phyloP scores from a whole-genome alignment of 2,797 vertebrate species.

The Crocodylus rhombifer region DNA sequence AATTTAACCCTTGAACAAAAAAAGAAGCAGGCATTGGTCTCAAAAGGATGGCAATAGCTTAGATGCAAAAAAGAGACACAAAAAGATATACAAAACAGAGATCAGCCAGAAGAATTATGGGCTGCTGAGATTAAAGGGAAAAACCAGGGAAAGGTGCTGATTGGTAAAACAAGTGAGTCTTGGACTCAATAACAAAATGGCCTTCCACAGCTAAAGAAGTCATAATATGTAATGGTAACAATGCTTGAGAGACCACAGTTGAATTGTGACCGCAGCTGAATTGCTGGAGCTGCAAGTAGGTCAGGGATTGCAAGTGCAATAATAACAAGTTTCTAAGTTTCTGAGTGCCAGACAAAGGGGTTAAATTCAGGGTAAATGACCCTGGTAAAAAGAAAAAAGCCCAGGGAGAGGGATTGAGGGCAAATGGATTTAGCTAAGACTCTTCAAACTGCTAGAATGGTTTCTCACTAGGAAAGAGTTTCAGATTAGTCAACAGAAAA shows the following conservation, averaged over 20 bases:
- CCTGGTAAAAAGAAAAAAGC: conserved; percentile 17
- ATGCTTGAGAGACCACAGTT: neutral
- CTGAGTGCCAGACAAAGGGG: neutral
- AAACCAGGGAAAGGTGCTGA: neutral
- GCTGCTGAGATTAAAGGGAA: neutral
- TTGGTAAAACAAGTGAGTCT: neutral
- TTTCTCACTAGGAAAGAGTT: neutral
- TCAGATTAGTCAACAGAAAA: neutral
- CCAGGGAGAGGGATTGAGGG: neutral
- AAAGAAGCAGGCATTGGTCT: neutral
- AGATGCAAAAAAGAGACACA: neutral
- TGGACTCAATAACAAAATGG: neutral
- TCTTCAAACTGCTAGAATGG: neutral
- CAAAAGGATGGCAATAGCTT: neutral
- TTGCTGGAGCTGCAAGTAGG: neutral
- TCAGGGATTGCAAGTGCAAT: neutral
- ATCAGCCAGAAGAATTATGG: neutral
- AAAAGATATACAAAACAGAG: neutral
- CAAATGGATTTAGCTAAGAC: neutral
- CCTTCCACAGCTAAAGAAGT: conserved; percentile 19
- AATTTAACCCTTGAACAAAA: conserved; percentile 41
- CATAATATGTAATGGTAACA: neutral
- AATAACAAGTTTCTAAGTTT: neutral
- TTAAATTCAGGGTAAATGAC: conserved; percentile 20
- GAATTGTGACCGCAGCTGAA: neutral